Evolutionary conservation across 2,797 vertebrate species (phyloP), one percentile per base, ranked within the genome.

Genomic region (Schizopygopsis pylzovi): DNA sequence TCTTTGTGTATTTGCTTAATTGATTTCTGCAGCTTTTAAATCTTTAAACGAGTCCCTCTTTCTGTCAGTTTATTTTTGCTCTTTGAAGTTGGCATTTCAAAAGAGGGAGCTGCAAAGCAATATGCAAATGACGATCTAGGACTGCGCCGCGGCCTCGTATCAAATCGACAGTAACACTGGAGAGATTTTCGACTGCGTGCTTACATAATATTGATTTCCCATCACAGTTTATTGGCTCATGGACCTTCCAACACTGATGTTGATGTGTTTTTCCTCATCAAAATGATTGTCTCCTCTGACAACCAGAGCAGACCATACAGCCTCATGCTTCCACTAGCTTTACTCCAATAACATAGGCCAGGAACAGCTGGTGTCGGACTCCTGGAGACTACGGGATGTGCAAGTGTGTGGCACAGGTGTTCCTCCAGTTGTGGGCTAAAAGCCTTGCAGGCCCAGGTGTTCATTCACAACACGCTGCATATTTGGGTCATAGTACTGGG

Each of bases 1-100:
- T 89, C 82, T 88, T 87, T 88, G 85, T 83, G 81, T 90, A 89
- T 92, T 92, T 91, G 85, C 85, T 89, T 90, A 91, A 92, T 90
- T 91, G 91, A 92, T 90, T 92, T 91, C 87, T 87, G 86, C 83
- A 90, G 87, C 86, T 89, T 90, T 91, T 90, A 90, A 92, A 90
- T 90, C 88, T 91, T 91, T 90, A 90, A 90, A 91, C 80, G 80
- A 81, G 87, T 72, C 49, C 56, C 85, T 88, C 89, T 92, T 90
- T 89, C 89, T 89, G 88, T 87, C 87, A 87, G 88, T 91, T 89
- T 89, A 88, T 89, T 91, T 28, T 77, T 45, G 56, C 43, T 67
- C 90, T 92, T 91, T 91, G 91, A 92, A 91, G 89, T 90, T 88
- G 87, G 61, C 79, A 86, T 90, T 90, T 91, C 87, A 89, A 89